Evolutionary conservation across 2,113 vertebrate species (phyloP).

Genomic region (Channa maculata): DNA sequence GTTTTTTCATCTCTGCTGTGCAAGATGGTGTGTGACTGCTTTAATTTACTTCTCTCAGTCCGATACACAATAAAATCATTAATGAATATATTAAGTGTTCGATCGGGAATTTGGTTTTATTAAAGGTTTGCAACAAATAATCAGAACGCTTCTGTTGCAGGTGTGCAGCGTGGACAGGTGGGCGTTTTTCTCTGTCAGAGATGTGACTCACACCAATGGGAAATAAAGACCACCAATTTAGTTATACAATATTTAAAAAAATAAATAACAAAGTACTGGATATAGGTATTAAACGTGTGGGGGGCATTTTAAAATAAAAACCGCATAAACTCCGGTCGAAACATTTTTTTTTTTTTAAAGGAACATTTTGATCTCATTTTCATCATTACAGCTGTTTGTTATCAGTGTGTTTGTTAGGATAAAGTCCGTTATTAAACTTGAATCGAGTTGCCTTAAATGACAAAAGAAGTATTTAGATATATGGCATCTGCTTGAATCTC

Average conservation of each 20-base stretch:
- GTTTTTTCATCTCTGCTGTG: background rate
- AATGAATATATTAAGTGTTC: background rate
- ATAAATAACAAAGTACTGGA: no score
- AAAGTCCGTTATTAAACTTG: background rate
- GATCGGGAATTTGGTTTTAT: background rate
- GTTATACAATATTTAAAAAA: no score
- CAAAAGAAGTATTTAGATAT: no score
- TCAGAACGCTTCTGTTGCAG: background rate
- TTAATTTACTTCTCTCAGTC: no score
- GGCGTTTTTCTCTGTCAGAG: background rate
- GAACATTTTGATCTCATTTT: no score
- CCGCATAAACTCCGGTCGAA: no score
- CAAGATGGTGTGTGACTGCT: background rate
- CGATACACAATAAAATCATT: background rate
- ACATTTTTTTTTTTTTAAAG: no score
- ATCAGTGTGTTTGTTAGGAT: no score
- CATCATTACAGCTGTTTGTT: no score
- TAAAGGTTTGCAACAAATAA: background rate
- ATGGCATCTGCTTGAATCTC: background rate
- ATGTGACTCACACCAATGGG: constrained; percentile 6
- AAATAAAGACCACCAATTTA: background rate
- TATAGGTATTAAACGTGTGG: no score
- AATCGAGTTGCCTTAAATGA: background rate
- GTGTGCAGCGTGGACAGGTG: constrained; percentile 31
- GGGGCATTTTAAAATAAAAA: no score